A percentile compares a stretch with the other conserved stretches of the same genome.
Evolutionary conservation across 2,888 invertebrate species (phyloP).

Genomic region (Druceiella hillmani): DNA sequence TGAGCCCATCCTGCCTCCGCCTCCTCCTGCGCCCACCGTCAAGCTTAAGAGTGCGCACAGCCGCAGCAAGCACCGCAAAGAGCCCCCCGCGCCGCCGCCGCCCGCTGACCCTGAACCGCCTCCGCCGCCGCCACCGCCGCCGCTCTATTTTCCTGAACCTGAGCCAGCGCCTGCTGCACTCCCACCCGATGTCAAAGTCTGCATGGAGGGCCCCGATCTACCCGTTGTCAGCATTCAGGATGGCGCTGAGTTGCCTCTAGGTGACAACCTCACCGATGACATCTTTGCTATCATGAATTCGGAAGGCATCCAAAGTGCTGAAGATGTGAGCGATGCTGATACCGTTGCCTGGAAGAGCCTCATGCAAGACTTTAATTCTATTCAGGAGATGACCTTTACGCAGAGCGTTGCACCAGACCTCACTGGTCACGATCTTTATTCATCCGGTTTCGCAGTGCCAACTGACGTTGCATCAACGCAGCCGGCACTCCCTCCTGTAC

Average conservation of each 20-base stretch:
- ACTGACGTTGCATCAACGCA: constrained; percentile 37
- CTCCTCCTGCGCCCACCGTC: constrained; percentile 36
- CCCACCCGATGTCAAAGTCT: constrained; percentile 38
- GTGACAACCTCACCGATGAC: constrained; percentile 46
- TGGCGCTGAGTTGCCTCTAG: constrained; percentile 44
- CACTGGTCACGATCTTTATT: no score
- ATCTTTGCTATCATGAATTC: constrained; percentile 50
- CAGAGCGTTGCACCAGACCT: constrained; percentile 34
- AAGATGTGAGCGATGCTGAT: constrained; percentile 38
- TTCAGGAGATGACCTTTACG: constrained; percentile 46
- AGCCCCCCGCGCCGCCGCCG: constrained; percentile 34
- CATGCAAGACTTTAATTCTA: constrained; percentile 45
- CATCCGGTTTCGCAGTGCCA: constrained; percentile 36
- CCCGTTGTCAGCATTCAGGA: constrained; percentile 51
- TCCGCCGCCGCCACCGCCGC: no score
- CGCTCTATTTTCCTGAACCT: neutral
- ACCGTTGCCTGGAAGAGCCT: constrained; percentile 49
- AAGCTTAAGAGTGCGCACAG: constrained; percentile 33
- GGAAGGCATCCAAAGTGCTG: constrained; percentile 47
- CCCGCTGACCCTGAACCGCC: constrained; percentile 37
- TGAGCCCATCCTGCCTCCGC: constrained; percentile 44
- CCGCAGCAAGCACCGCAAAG: constrained; percentile 42
- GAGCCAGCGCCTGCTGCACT: constrained; percentile 32
- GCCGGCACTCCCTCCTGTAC: constrained; percentile 32
- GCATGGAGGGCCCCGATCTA: constrained; percentile 43